Evolutionary conservation across 2,888 invertebrate species (phyloP).

Genomic region (Laspeyria flexula): DNA sequence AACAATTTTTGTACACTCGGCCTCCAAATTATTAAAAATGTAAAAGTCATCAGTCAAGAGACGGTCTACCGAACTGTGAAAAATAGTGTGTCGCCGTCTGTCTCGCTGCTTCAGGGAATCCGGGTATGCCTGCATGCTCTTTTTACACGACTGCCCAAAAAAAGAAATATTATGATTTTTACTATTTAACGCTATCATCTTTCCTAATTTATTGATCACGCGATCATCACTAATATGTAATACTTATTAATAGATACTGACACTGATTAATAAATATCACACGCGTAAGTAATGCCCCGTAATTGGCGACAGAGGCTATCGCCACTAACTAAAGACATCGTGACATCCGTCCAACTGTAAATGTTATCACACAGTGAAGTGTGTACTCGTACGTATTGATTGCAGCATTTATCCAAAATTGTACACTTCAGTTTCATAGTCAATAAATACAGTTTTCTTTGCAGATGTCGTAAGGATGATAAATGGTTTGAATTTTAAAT

Average conservation of each 20-base stretch:
- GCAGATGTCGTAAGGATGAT: conserved; percentile 8
- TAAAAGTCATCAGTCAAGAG: conserved; percentile 32
- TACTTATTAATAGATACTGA: conserved; percentile 31
- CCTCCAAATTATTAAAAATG: conserved; percentile 52
- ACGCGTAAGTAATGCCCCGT: conserved; percentile 78
- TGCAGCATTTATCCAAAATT: conserved; percentile 18
- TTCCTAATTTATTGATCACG: conserved; percentile 17
- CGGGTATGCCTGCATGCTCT: no score
- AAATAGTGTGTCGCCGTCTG: conserved; percentile 2
- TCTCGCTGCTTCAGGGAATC: not conserved
- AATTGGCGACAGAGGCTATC: conserved; percentile 80
- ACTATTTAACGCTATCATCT: no score
- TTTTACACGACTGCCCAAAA: no score
- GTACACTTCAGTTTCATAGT: conserved; percentile 20
- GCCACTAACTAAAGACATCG: conserved; percentile 74
- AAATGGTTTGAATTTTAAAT: conserved; percentile 15
- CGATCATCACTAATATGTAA: conserved; percentile 14
- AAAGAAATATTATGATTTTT: no score
- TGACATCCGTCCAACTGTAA: conserved; percentile 79
- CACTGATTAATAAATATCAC: conserved; percentile 74
- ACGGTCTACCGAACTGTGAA: conserved; percentile 16
- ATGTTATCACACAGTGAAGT: conserved; percentile 52
- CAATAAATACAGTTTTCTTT: conserved; percentile 13
- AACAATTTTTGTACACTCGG: conserved; percentile 67
- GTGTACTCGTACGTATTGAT: conserved; percentile 24